Base-by-base conservation (phyloP, 2,797 vertebrate species). In the Discoglossus pictus region DNA sequence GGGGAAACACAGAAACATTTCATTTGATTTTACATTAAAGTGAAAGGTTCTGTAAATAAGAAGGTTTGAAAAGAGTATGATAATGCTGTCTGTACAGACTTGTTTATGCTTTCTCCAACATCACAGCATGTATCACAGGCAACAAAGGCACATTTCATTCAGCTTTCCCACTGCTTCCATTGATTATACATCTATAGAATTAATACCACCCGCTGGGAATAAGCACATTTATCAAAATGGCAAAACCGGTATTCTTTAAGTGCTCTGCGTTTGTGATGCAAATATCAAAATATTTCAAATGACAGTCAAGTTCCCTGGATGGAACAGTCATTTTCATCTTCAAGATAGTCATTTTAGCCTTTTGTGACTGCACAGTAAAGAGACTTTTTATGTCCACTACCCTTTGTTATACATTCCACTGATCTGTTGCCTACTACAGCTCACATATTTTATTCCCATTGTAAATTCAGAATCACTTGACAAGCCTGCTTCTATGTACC, bases 141-240 rank as follows among this genome's bases (percentile, higher is more conserved):
- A 58, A 50, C 43, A 58, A 50, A 66, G 53, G 25, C 50, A 21
- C 24, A 40, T 27, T 58, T 39, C 53, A 2, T 50, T 24, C 36
- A 48, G 53, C 20, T 31, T 54, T 50, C 16, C 21, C 20, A 50
- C 53, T 48, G 43, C 40, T 43, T 66, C 21, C 52, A 66, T 50
- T 50, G 43, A 66, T 50, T 66, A 23, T 27, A 31, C 43, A 47
- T 56, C 21, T 56, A 39, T 35, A 47, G 17, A 44, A 43, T 48
- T 56, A 47, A 16, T 27, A 38, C 42, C 34, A 38, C 40, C 40
- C 38, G 48, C 25, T 47, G 39, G 39, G 24, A 31, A 4, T 31
- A 31, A 31, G 27, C 27, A 31, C 27, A 31, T 27, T 2, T 18
- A 53, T 40, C 47, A 64, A 54, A 61, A 63, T 40, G 38, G 38